phyloP scores from a whole-genome alignment of 2,888 invertebrate genomes.

The Morinoia aosen region DNA sequence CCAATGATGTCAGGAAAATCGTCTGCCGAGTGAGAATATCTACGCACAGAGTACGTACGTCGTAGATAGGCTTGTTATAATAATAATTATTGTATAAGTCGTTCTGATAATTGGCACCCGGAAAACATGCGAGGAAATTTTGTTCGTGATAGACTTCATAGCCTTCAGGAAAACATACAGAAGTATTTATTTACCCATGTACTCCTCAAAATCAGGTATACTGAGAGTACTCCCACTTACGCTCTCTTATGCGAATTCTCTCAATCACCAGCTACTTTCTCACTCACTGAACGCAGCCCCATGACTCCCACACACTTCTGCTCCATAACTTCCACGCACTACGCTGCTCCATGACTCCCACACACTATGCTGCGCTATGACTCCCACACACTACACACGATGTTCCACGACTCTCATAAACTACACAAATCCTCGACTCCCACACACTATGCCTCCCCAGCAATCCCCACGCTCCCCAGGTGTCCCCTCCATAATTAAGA shows the following conservation, averaged over 20 bases:
- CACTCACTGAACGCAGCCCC: neutral
- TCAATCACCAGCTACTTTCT: neutral
- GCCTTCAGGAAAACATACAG: too few relatives aligned
- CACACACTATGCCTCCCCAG: neutral
- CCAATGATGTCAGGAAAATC: too few relatives aligned
- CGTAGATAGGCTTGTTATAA: too few relatives aligned
- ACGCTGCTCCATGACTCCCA: neutral
- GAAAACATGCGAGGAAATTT: too few relatives aligned
- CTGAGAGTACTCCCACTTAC: neutral
- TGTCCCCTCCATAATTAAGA: constrained; percentile 37
- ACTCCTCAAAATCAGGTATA: neutral
- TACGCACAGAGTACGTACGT: too few relatives aligned
- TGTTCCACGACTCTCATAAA: neutral
- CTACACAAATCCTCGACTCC: neutral
- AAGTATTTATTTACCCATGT: neutral
- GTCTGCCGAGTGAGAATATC: too few relatives aligned
- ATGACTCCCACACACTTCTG: neutral
- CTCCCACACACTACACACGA: neutral
- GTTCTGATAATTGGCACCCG: too few relatives aligned
- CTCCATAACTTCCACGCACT: neutral
- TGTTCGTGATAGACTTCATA: too few relatives aligned
- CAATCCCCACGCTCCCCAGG: neutral
- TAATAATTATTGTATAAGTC: too few relatives aligned
- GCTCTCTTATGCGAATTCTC: neutral
- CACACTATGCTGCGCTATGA: neutral